Base-by-base conservation (phyloP, 2,888 invertebrate genomes). In the Andrena fulva region DNA sequence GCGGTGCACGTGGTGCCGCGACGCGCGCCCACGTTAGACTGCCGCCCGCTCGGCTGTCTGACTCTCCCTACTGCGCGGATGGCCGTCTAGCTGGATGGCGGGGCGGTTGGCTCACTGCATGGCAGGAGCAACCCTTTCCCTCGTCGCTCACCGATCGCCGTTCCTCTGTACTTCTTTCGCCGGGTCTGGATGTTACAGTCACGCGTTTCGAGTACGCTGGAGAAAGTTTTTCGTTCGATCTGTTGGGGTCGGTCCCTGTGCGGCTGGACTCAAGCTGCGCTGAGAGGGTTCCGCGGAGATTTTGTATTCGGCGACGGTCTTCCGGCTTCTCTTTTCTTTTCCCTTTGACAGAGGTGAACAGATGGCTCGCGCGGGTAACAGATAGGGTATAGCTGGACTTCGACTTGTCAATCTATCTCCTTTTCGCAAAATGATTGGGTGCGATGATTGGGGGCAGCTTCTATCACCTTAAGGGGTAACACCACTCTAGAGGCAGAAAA, bases 1-100 rank as follows among this genome's bases (percentile, higher is more conserved):
- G 10, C 54, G 56, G 56, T 80, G 75, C 91, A 89, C 92, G 92
- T 91, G 90, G 90, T 91, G 85, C 82, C 92, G 89, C 91, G 91
- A 86, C 89, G 91, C 92, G 91, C 91, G 91, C 90, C 90, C 90
- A 91, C 92, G 92, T 88, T 92, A 92, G 92, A 93, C 93, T 93
- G 93, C 85, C 91, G 90, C 88, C 86, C 80, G 89, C 86, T 90
- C 90, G 89, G 85, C 89, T 90, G 93, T 86, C 93, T 91, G 93
- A 93, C 91, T 93, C 91, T 90, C 90, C 90, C 93, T 92, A 93
- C 93, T 93, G 88, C 85, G 74, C 82, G 76, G 82, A 59, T 80
- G 82, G 81, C 74, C 71, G 80, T 71, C 64, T 71, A 75, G 82
- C 74, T 82, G 84, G 82, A 60, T 75, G 82, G 78, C 82, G 82